These are phyloP conservation scores for Psettodes erumei DNA, from an alignment of 2,113 vertebrate genomes.

Conservation along the genomic window DNA sequence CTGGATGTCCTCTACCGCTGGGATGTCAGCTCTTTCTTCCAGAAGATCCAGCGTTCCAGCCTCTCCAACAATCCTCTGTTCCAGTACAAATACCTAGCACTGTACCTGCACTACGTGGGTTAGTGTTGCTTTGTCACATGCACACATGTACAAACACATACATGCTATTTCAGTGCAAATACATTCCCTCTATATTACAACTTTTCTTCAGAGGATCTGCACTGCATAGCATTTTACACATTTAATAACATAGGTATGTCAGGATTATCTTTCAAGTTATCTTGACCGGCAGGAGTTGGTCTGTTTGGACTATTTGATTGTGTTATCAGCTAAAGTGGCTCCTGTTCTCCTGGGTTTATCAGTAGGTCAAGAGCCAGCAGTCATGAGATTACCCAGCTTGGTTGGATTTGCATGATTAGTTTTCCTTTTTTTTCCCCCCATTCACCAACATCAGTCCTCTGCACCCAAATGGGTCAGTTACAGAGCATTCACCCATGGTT, in stretches of 20 bases:
- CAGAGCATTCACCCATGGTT: too few relatives aligned
- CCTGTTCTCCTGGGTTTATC: not conserved
- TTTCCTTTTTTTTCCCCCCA: not conserved
- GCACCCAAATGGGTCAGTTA: not conserved
- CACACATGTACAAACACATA: not conserved
- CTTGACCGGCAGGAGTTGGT: not conserved
- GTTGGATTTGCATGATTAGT: slow-evolving; percentile 14
- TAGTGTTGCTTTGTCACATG: slow-evolving; percentile 70
- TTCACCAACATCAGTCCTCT: not conserved
- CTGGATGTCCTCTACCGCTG: slow-evolving; percentile 97
- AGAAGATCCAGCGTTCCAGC: slow-evolving; percentile 98
- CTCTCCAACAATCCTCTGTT: slow-evolving; percentile 97
- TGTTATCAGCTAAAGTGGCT: not conserved
- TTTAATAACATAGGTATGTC: not conserved
- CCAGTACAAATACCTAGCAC: slow-evolving; percentile 98
- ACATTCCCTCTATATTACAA: not conserved
- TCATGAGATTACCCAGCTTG: not conserved
- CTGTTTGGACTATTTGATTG: not conserved
- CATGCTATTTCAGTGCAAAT: not conserved
- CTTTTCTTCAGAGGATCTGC: not conserved
- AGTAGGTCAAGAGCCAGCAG: not conserved
- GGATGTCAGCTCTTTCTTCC: slow-evolving; percentile 99
- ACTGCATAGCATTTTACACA: not conserved
- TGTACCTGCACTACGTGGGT: slow-evolving; percentile 99
- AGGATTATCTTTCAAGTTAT: slow-evolving; percentile 11